These are phyloP conservation scores for Sprattus sprattus DNA, from an alignment of 2,113 vertebrate species.

Conservation along the genomic window DNA sequence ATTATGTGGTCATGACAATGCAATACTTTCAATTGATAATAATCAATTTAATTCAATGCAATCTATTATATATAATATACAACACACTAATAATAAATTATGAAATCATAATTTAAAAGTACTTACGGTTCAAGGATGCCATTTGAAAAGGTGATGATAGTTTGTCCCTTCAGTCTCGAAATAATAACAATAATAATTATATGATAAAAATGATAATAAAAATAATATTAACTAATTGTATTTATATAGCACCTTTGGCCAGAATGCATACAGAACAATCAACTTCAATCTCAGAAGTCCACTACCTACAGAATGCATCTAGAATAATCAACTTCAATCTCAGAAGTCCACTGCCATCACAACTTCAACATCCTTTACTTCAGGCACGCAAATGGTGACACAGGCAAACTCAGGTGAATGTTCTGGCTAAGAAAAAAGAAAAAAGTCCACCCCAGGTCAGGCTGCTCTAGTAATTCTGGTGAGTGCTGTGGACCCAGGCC, in stretches of 20 bases:
- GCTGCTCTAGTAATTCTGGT: background rate
- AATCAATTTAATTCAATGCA: background rate
- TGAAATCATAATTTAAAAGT: background rate
- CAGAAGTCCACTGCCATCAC: background rate
- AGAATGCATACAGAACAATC: no score
- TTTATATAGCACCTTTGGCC: no score
- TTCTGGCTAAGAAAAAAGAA: background rate
- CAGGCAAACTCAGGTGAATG: background rate
- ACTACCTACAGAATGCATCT: no score
- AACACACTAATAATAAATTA: background rate
- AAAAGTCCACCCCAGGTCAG: background rate
- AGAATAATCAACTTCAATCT: background rate
- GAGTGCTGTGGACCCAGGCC: conserved; percentile 19
- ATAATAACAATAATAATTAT: no score
- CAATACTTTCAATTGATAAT: background rate
- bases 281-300: background rate
- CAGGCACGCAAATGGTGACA: background rate
- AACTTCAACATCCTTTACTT: background rate
- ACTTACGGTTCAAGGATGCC: background rate
- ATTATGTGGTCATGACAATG: background rate
- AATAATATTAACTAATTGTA: no score
- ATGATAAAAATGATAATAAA: no score
- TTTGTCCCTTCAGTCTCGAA: background rate
- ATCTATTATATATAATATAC: background rate
- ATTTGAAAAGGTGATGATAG: background rate